Base-by-base conservation (phyloP, 2,888 invertebrate species). In the Villa cingulata region DNA sequence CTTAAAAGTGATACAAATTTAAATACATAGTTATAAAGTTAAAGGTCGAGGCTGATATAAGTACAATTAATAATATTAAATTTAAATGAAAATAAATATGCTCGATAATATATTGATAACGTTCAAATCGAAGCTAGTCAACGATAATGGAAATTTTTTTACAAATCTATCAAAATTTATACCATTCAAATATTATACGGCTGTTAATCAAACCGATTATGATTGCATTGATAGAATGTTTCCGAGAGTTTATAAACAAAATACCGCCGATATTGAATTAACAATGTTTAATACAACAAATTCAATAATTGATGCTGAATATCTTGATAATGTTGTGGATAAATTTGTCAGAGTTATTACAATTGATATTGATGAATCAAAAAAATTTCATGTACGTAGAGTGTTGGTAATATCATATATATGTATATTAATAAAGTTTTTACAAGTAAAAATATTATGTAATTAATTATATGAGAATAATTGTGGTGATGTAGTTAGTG, bases 281-380 rank as follows among this genome's bases (percentile, higher is more conserved):
- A 55, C 47, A 34, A 50, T 57, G 43, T 57, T 59, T 37, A 52
- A 52, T 37, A 51, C 48, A 29, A 53, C 57, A 44, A 40, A 49
- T 17, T 50, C 53, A 44, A 45, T 56, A 23, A 55, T 58, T 16
- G 59, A 68, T 49, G 64, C 68, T 3, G 68, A 70, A 53, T 71
- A 72, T 54, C 72, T 75, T 49, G 71, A 72, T 51, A 71, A 74
- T 62, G 71, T 77, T 55, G 68, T 74, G 48, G 76, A 77, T 61
- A 70, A 74, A 52, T 77, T 77, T 64, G 63, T 73, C 53, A 67
- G 72, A 53, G 75, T 76, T 49, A 74, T 74, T 51, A 72, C 70
- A 50, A 60, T 73, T 32, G 68, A 72, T 57, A 71, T 74, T 51
- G 70, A 72, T 45, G 67, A 65, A 48, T 41, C 46, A 2, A 59